Conservation (phyloP, 2,113 vertebrate species). For the Oryzias celebensis region DNA sequence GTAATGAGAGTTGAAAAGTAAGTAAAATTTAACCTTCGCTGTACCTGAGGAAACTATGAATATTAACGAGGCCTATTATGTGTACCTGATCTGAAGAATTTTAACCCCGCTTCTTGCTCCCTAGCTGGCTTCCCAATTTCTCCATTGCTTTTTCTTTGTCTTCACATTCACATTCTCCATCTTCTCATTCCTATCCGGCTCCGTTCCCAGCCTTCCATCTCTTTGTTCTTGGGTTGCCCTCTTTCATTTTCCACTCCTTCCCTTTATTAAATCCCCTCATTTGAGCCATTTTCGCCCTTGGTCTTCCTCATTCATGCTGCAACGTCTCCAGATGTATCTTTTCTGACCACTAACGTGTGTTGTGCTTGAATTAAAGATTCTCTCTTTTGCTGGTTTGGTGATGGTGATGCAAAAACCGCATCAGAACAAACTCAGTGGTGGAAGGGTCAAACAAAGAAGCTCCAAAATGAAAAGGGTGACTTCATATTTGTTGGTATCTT, state of each 20-base stretch:
- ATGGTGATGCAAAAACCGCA: too few relatives aligned
- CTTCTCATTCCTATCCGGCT: not conserved
- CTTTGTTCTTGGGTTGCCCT: not conserved
- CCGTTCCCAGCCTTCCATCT: not conserved
- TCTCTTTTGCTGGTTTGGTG: too few relatives aligned
- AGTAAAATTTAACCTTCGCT: conserved; percentile 85
- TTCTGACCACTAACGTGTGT: too few relatives aligned
- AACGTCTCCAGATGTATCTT: too few relatives aligned
- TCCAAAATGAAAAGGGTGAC: too few relatives aligned
- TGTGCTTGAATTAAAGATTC: too few relatives aligned
- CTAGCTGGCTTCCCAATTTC: conserved; percentile 10
- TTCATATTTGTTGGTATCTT: too few relatives aligned
- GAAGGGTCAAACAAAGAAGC: too few relatives aligned
- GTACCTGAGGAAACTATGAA: conserved; percentile 83
- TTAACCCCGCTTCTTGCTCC: conserved; percentile 65
- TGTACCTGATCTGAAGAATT: conserved; percentile 85
- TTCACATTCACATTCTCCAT: not conserved
- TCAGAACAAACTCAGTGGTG: too few relatives aligned
- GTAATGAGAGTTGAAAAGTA: conserved; percentile 84
- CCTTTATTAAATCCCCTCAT: not conserved
- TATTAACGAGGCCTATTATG: conserved; percentile 84
- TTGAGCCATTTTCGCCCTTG: not conserved
- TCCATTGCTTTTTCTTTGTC: conserved; percentile 13
- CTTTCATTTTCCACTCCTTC: not conserved
- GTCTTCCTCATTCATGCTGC: too few relatives aligned